Evolutionary conservation across 35 echinoderm and acorn worm genomes (phyloP), one percentile per base, ranked within the genome.

Genomic region (Ophiothrix spiculata): DNA sequence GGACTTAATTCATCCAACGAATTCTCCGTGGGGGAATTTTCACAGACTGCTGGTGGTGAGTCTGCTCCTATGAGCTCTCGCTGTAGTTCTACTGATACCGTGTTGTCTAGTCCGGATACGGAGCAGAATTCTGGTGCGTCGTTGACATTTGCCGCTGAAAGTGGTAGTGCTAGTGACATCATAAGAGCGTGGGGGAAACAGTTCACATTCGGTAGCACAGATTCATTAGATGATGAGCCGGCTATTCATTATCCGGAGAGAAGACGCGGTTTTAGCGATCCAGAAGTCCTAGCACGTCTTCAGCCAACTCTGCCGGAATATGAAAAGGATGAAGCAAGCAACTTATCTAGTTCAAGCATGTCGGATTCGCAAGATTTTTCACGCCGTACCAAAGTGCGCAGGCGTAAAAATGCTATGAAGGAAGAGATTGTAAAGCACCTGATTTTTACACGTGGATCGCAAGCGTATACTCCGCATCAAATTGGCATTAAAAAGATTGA

Each of bases 201-300:
- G 17, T 93, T 93, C 77, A 93, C 80, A 16, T 93, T 93, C 63
- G 86, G 92, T 32, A 93, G 92, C 77, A 89, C 92, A 75, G 92
- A 93, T 56, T 86, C 82, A 39, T 42, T 93, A 39, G 92, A 93
- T 76, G 92, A 93, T 0, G 92, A 90, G 56, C 87, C 92, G 0
- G 12, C 88, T 0, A 90, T 90, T 31, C 88, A 90, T 36, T 90
- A 90, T 75, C 49, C 88, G 34, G 88, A 90, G 19, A n/a, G 81
- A 16, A 40, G 86, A 35, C 32, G 81, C 4, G 81, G 81, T 21
- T 84, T 84, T 56, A 84, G 81, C 33, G 81, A 84, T 60, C 54
- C 81, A 10, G 81, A 84, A 64, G 28, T 84, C 33, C 46, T 36
- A 4, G 33, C 32, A 56, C 35, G 45, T n/a, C 77, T 56, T 45